Evolutionary conservation across 2,113 vertebrate species (phyloP).

Genomic region (Melanocharis versteri): DNA sequence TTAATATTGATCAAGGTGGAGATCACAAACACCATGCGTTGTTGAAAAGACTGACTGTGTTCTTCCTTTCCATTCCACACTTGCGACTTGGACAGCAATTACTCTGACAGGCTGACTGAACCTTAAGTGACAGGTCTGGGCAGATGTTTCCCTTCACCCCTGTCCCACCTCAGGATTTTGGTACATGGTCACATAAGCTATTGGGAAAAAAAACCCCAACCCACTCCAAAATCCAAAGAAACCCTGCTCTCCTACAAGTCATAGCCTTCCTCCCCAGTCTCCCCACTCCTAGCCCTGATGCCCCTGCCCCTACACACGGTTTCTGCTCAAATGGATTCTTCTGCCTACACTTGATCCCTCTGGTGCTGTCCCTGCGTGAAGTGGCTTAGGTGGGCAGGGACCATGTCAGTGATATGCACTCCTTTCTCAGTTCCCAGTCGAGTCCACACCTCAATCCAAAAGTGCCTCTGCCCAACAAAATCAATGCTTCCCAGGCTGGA

Average conservation of each 20-base stretch:
- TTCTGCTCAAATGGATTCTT: background rate
- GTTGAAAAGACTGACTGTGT: background rate
- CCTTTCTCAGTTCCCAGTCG: background rate
- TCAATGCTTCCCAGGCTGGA: slow-evolving; percentile 27
- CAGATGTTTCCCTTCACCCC: background rate
- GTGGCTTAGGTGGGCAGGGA: background rate
- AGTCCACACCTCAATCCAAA: background rate
- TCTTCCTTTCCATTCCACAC: background rate
- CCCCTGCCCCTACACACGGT: background rate
- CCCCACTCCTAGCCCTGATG: background rate
- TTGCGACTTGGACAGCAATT: background rate
- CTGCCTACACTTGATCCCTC: background rate
- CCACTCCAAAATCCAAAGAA: background rate
- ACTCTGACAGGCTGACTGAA: background rate
- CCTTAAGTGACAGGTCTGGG: background rate
- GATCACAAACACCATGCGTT: background rate
- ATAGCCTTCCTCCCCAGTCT: background rate
- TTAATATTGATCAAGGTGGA: background rate
- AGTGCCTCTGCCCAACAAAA: slow-evolving; percentile 22
- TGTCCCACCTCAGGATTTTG: background rate
- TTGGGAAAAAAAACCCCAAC: fast-evolving
- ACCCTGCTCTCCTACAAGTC: background rate
- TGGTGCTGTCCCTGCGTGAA: background rate
- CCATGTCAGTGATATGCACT: background rate
- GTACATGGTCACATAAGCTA: background rate